Conservation (phyloP, 2,888 invertebrate species). For the Agrilus cyanescens region DNA sequence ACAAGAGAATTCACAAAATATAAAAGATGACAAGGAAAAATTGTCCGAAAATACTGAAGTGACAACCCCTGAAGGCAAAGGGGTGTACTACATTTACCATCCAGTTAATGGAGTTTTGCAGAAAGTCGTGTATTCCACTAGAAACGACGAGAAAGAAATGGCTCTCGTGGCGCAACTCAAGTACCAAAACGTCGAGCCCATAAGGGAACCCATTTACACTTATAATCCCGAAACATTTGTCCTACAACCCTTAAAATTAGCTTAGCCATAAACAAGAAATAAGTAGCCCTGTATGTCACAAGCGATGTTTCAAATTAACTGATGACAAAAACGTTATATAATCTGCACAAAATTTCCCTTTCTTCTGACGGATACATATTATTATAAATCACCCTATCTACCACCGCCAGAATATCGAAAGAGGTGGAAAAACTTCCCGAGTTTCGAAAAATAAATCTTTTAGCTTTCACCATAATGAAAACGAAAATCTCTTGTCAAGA, state of each 20-base stretch:
- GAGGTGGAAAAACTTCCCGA: no score
- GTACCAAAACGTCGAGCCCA: slow-evolving; percentile 50
- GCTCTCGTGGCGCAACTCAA: slow-evolving; percentile 51
- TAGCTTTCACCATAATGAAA: no score
- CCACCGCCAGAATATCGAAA: no score
- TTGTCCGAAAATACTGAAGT: slow-evolving; percentile 14
- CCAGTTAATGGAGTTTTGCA: slow-evolving; percentile 48
- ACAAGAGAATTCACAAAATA: slow-evolving; percentile 4
- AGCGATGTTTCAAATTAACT: no score
- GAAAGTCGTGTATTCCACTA: slow-evolving; percentile 47
- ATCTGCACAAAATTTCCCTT: no score
- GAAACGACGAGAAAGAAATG: slow-evolving; percentile 44
- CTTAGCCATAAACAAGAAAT: no score
- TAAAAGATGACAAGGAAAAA: slow-evolving; percentile 15
- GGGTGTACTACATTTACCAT: slow-evolving; percentile 52
- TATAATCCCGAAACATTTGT: slow-evolving; percentile 29
- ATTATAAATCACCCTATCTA: no score
- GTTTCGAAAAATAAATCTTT: no score
- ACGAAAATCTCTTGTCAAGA: no score
- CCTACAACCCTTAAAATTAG: slow-evolving; percentile 13
- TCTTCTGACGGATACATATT: no score
- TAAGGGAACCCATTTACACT: slow-evolving; percentile 49
- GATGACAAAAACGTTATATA: no score
- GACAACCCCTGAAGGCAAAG: slow-evolving; percentile 26
- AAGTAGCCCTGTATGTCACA: no score